These are phyloP conservation scores for Pseudococcus longispinus DNA, from an alignment of 2,888 invertebrate genomes.

Conservation along the genomic window DNA sequence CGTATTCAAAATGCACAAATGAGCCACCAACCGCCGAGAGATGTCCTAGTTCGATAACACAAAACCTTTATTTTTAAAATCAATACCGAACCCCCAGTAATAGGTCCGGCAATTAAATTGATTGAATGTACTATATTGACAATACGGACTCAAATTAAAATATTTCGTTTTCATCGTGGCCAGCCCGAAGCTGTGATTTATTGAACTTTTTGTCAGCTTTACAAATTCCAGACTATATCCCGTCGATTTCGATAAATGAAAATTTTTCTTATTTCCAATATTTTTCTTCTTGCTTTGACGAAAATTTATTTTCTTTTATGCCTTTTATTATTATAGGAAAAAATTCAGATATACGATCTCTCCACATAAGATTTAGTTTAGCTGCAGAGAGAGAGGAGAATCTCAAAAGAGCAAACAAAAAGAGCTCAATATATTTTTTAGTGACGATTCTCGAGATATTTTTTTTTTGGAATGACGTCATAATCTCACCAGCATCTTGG, in stretches of 20 bases:
- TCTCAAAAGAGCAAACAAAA: not conserved
- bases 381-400: not conserved
- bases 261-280: not conserved
- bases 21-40: constrained; percentile 4
- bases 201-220: not conserved
- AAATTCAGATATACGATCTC: not conserved
- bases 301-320: not conserved
- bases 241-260: not conserved
- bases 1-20: not conserved
- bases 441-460: not conserved
- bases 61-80: not conserved
- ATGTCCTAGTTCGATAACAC: not conserved
- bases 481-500: not conserved
- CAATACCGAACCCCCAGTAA: not conserved
- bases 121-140: not conserved
- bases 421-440: not conserved
- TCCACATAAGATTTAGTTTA: not conserved
- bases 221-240: not conserved
- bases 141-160: not conserved
- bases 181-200: not conserved
- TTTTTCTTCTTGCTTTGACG: not conserved
- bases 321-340: not conserved
- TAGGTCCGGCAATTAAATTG: not conserved
- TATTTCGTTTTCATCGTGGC: not conserved
- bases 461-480: not conserved